Base-by-base conservation (phyloP, 2,113 vertebrate species). In the Varanus komodoensis region DNA sequence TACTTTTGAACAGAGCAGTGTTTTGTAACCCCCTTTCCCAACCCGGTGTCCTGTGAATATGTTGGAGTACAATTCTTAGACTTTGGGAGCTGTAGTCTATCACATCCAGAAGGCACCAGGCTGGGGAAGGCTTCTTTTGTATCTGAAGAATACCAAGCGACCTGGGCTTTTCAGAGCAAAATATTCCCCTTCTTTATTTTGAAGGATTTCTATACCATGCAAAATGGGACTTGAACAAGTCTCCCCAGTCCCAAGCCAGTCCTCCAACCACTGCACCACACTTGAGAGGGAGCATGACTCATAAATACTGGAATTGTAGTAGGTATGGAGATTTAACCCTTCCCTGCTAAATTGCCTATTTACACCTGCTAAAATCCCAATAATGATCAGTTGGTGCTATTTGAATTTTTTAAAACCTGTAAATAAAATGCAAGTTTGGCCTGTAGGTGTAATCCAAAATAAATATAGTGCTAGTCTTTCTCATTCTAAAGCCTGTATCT, bases 81-180 rank as follows among this genome's bases (percentile, higher is more conserved):
- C 5, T 64, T 3, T 64, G 61, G 5, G 61, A 64, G 21, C 4
- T 64, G 61, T 64, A 64, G 61, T 19, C 61, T 19, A 19, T 19
- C 61, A 64, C 17, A 64, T 64, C 15, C 21, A 19, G 17, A 64
- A 11, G 61, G 61, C 61, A 64, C 61, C 61, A 64, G 61, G 61
- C 21, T 1, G 61, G 19, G 61, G 61, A 64, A 64, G 57, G 57
- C 57, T 84, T 87, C 85, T 89, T 52, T n/a, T 44, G 38, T 44
- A 57, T 67, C 81, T n/a, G 0, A 77, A 15, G 0, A 1, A 34
- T 0, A 71, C 8, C 0, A 75, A 68, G 38, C 0, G 5, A 6
- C 48, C 1, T 86, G 15, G 57, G 57, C 34, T 82, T 79, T 8
- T 64, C 57, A 77, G 17, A 69, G 23, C 12, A 38, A 68, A 38